Evolutionary conservation across 2,888 invertebrate genomes (phyloP).

Genomic region (Cynaeus angustus): DNA sequence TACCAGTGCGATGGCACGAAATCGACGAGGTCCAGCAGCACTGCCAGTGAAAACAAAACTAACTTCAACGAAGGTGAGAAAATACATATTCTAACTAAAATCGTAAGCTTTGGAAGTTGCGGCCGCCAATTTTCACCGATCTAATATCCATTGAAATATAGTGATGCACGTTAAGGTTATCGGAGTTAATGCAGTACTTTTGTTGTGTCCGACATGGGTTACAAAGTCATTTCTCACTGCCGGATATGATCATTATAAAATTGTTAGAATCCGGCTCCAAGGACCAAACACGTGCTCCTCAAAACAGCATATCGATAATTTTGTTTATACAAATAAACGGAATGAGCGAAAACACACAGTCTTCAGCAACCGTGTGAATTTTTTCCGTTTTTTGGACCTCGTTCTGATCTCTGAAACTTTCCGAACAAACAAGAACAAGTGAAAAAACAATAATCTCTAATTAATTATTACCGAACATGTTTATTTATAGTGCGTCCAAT

Average conservation of each 20-base stretch:
- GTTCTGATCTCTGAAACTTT: neutral
- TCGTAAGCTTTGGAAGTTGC: too few species aligned
- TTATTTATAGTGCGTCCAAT: neutral
- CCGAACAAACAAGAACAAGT: neutral
- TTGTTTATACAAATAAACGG: neutral
- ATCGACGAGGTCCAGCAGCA: slow-evolving; percentile 69
- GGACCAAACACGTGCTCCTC: too few species aligned
- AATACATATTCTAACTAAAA: too few species aligned
- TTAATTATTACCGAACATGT: neutral
- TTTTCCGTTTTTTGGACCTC: neutral
- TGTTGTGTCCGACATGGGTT: too few species aligned
- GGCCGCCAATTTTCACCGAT: too few species aligned
- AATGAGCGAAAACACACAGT: neutral
- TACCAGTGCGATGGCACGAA: slow-evolving; percentile 66
- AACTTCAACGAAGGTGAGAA: slow-evolving; percentile 74
- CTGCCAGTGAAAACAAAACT: slow-evolving; percentile 72
- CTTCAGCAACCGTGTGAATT: neutral
- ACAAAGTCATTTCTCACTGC: too few species aligned
- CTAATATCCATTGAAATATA: too few species aligned
- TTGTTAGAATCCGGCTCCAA: too few species aligned
- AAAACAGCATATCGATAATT: too few species aligned
- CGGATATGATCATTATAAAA: too few species aligned
- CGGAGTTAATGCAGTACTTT: too few species aligned
- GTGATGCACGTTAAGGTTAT: too few species aligned
- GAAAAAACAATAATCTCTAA: neutral